Conservation (phyloP, 92 coral and sea anemone species). For the Galaxea fascicularis region DNA sequence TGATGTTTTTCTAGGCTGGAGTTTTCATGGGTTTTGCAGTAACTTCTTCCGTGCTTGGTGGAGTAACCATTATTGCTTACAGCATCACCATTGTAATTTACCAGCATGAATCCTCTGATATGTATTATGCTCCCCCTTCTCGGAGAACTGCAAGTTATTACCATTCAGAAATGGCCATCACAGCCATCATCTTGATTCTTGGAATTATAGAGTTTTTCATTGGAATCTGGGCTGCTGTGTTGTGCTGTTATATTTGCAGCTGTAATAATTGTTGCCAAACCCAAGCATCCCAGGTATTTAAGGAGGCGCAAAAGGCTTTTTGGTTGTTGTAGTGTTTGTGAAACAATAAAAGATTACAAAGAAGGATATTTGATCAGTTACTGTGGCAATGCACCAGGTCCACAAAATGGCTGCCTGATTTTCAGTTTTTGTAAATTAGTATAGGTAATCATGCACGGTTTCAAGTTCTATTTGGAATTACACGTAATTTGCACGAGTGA, state of each 20-base stretch:
- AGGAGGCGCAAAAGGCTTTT: no score
- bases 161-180: constrained; percentile 30
- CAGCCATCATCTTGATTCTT: constrained; percentile 32
- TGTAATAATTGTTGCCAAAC: background rate
- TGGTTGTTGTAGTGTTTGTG: no score
- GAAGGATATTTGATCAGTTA: no score
- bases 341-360: no score
- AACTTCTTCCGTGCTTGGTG: constrained; percentile 31
- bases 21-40: constrained; percentile 34
- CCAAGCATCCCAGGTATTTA: constrained; percentile 11
- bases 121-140: background rate
- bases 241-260: background rate
- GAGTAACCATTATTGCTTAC: constrained; percentile 22
- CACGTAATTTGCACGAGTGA: no score
- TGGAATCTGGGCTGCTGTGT: constrained; percentile 43
- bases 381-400: no score
- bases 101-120: no score
- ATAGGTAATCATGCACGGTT: no score
- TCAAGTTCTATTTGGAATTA: no score
- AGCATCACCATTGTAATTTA: background rate
- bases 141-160: background rate
- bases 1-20: no score
- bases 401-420: no score
- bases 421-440: no score
- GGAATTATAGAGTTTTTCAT: constrained; percentile 33